These are phyloP conservation scores for Stegodyphus mimosarum DNA, from an alignment of 1,140 invertebrate genomes.

Conservation along the genomic window DNA sequence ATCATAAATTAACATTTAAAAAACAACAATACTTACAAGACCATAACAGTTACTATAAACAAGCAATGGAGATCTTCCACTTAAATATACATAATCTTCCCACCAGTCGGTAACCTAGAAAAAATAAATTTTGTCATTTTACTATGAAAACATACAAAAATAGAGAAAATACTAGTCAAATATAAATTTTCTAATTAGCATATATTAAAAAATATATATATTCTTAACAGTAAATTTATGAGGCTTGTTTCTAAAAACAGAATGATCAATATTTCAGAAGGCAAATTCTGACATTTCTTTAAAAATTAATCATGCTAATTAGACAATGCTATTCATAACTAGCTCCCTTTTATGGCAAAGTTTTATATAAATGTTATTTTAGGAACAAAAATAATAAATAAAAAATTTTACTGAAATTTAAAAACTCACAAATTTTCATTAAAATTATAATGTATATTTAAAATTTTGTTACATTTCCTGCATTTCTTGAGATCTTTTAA, in stretches of 20 bases:
- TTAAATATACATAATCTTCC: conserved; percentile 98
- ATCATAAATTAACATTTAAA: too few relatives aligned
- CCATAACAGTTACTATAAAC: conserved; percentile 99
- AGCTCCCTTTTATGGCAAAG: neutral
- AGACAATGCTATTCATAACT: too few relatives aligned
- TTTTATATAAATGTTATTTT: neutral
- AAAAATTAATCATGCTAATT: too few relatives aligned
- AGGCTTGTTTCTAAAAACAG: too few relatives aligned
- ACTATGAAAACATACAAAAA: neutral
- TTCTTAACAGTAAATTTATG: neutral
- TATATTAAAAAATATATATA: neutral
- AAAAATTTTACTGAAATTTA: too few relatives aligned
- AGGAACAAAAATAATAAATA: too few relatives aligned
- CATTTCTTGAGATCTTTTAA: too few relatives aligned
- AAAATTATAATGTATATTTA: too few relatives aligned
- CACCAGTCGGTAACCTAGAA: conserved; percentile 97
- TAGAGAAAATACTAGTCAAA: neutral
- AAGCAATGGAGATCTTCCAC: conserved; percentile 93
- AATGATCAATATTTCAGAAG: too few relatives aligned
- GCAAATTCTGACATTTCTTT: too few relatives aligned
- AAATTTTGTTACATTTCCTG: too few relatives aligned
- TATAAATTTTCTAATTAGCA: neutral
- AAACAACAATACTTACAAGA: conserved; percentile 70
- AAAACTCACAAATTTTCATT: too few relatives aligned
- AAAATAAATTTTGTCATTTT: neutral